Conservation (phyloP, 2,113 vertebrate species). For the Neofelis nebulosa region DNA sequence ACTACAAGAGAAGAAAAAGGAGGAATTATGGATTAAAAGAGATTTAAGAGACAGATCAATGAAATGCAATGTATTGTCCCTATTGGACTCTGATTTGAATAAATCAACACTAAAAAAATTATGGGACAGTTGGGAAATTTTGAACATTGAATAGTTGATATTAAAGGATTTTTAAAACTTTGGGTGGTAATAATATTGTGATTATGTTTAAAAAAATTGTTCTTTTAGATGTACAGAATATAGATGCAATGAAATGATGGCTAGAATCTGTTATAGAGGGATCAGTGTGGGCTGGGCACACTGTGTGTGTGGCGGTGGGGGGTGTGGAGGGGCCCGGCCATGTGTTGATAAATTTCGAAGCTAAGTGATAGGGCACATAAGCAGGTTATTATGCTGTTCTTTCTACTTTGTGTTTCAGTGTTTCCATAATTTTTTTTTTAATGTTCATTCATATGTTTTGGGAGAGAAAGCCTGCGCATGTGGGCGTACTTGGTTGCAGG, state of each 20-base stretch:
- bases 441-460: no score
- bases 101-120: constrained; percentile 7
- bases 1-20: not conserved
- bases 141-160: constrained; percentile 43
- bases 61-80: not conserved
- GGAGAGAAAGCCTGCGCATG: no score
- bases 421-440: not conserved
- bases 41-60: not conserved
- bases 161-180: constrained; percentile 3
- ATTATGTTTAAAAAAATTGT: constrained; percentile 24
- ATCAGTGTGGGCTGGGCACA: not conserved
- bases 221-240: not conserved
- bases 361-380: not conserved
- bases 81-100: constrained; percentile 13
- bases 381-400: not conserved
- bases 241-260: not conserved
- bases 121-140: not conserved
- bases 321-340: not conserved
- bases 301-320: not conserved
- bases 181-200: not conserved
- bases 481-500: no score
- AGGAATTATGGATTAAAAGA: not conserved
- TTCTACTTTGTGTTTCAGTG: not conserved
- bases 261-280: not conserved
- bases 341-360: not conserved